Evolutionary conservation across 2,113 vertebrate species (phyloP).

Genomic region (Hemichromis elongatus): DNA sequence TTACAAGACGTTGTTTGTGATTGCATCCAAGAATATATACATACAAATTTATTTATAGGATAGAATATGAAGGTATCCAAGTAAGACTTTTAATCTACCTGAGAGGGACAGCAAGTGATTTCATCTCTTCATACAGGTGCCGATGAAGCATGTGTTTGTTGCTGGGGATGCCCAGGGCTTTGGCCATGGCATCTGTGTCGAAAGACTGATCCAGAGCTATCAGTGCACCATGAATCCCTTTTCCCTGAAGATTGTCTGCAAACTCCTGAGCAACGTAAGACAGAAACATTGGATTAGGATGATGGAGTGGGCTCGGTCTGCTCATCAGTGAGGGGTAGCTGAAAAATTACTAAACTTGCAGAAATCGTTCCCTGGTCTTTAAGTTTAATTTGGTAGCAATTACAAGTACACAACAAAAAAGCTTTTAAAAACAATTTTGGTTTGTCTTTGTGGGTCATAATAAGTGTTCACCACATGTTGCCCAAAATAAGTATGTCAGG

Average conservation of each 20-base stretch:
- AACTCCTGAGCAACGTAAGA: slow-evolving; percentile 71
- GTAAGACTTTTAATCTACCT: slow-evolving; percentile 52
- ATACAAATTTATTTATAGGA: background rate
- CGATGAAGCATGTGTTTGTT: slow-evolving; percentile 81
- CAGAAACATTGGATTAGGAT: background rate
- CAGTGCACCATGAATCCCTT: slow-evolving; percentile 81
- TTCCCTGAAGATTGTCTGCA: slow-evolving; percentile 79
- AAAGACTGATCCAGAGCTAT: slow-evolving; percentile 81
- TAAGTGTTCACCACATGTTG: background rate
- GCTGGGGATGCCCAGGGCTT: slow-evolving; percentile 72
- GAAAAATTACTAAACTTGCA: background rate
- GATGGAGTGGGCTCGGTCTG: background rate
- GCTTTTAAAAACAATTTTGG: background rate
- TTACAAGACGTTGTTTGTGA: background rate
- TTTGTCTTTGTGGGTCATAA: background rate
- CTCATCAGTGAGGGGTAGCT: background rate
- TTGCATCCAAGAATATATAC: background rate
- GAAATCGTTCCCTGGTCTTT: background rate
- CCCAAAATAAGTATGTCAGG: background rate
- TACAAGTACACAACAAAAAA: background rate
- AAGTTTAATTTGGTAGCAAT: background rate
- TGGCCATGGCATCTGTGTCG: slow-evolving; percentile 72
- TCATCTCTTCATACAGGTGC: slow-evolving; percentile 82
- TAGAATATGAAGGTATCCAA: background rate
- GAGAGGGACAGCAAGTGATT: slow-evolving; percentile 62